phyloP scores from a whole-genome alignment of 30 jellyfish, hydroid and myxozoan genomes.

The Nemopilema nomurai region DNA sequence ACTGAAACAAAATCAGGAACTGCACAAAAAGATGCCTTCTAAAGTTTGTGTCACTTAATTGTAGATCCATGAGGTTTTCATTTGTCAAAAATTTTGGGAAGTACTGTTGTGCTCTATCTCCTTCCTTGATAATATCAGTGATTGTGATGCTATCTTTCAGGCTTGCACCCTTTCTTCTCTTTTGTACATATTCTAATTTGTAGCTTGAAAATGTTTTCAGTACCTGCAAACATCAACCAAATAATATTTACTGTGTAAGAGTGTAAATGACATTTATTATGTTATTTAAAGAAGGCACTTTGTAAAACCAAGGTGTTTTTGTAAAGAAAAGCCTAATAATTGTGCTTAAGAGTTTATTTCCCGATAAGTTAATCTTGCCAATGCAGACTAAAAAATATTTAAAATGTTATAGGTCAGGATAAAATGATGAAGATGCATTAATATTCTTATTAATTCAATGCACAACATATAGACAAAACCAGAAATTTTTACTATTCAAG shows the following conservation, averaged over 20 bases:
- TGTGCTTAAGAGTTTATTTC: too few relatives aligned
- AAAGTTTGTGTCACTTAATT: constrained; percentile 82
- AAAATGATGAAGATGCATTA: too few relatives aligned
- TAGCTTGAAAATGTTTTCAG: constrained; percentile 82
- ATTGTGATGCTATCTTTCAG: constrained; percentile 46
- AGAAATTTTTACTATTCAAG: too few relatives aligned
- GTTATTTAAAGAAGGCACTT: too few relatives aligned
- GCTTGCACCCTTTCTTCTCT: constrained; percentile 55
- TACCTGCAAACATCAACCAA: constrained; percentile 38
- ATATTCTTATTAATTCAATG: too few relatives aligned
- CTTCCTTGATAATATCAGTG: constrained; percentile 59
- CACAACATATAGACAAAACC: too few relatives aligned
- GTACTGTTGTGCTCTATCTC: constrained; percentile 46
- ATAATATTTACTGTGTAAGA: background rate
- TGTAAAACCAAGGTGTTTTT: too few relatives aligned
- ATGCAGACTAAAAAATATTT: too few relatives aligned
- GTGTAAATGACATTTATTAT: background rate
- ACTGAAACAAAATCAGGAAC: constrained; percentile 73
- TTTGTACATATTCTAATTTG: constrained; percentile 77
- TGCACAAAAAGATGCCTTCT: constrained; percentile 88
- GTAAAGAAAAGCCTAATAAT: too few relatives aligned
- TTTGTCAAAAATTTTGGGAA: constrained; percentile 91
- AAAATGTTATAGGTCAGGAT: too few relatives aligned
- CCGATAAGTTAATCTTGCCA: too few relatives aligned
- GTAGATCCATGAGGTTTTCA: constrained; percentile 90